These are phyloP conservation scores for Hassar affinis DNA, from an alignment of 2,113 vertebrate species.

Conservation along the genomic window DNA sequence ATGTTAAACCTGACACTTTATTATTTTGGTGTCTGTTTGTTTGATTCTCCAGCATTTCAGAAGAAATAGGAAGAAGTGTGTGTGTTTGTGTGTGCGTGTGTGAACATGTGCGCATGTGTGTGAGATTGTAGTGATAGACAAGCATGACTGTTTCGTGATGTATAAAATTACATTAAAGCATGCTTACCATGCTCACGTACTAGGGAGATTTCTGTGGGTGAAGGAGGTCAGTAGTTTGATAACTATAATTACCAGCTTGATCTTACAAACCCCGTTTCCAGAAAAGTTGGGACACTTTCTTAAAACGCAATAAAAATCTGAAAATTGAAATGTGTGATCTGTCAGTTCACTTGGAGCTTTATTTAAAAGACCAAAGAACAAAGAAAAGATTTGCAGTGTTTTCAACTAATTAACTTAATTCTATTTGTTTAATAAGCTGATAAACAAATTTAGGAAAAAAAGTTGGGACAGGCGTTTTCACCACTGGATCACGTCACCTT, in stretches of 20 bases:
- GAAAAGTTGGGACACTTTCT: too few species aligned
- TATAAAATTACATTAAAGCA: not conserved
- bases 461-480: too few species aligned
- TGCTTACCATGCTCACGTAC: not conserved
- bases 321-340: too few species aligned
- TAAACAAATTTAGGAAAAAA: too few species aligned
- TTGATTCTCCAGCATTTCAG: not conserved
- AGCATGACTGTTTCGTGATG: not conserved
- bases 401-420: too few species aligned
- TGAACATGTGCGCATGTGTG: not conserved
- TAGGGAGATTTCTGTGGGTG: not conserved
- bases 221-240: not conserved
- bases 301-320: too few species aligned
- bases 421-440: too few species aligned
- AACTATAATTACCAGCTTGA: not conserved
- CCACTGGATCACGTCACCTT: too few species aligned
- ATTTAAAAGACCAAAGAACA: too few species aligned
- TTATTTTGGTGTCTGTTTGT: not conserved
- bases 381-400: too few species aligned
- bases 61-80: not conserved
- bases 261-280: too few species aligned
- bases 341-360: too few species aligned
- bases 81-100: not conserved
- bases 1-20: not conserved
- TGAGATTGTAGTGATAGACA: not conserved